Conservation (phyloP, 2,113 vertebrate species). For the Tretioscincus oriximinensis region DNA sequence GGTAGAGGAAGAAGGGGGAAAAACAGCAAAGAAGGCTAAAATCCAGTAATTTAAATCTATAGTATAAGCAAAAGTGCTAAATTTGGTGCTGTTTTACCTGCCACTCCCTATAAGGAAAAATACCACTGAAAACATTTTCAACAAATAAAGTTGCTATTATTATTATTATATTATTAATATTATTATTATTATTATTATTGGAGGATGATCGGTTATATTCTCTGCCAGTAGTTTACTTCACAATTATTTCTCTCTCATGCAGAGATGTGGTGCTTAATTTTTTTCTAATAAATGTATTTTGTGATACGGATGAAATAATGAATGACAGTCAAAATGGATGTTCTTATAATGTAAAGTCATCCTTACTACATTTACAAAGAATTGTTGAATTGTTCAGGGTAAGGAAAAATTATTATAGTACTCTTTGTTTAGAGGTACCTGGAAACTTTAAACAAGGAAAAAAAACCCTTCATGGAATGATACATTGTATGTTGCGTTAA, state of each 20-base stretch:
- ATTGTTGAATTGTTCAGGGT: not conserved
- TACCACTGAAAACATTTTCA: conserved; percentile 67
- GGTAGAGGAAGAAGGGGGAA: conserved; percentile 87
- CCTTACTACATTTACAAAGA: conserved; percentile 31
- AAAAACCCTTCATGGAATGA: not conserved
- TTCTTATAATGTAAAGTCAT: conserved; percentile 48
- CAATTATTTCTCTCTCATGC: conserved; percentile 25
- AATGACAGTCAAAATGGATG: conserved; percentile 36
- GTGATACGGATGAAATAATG: conserved; percentile 30
- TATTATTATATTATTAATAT: conserved; percentile 57
- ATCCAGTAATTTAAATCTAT: conserved; percentile 32
- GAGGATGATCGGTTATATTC: conserved; percentile 18
- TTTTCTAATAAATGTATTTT: conserved; percentile 9
- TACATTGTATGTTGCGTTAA: not conserved
- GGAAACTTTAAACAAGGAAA: not conserved
- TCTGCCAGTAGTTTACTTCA: conserved; percentile 16
- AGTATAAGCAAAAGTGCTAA: conserved; percentile 61
- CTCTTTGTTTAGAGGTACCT: not conserved
- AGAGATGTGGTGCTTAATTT: conserved; percentile 12
- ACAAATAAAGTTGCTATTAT: conserved; percentile 67
- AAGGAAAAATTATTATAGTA: not conserved
- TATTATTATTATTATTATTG: conserved; percentile 36
- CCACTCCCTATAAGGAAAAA: conserved; percentile 62
- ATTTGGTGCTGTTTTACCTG: conserved; percentile 74
- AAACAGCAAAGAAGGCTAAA: conserved; percentile 87